Evolutionary conservation across 1,140 invertebrate species (phyloP).

Genomic region (Eurosta solidaginis): DNA sequence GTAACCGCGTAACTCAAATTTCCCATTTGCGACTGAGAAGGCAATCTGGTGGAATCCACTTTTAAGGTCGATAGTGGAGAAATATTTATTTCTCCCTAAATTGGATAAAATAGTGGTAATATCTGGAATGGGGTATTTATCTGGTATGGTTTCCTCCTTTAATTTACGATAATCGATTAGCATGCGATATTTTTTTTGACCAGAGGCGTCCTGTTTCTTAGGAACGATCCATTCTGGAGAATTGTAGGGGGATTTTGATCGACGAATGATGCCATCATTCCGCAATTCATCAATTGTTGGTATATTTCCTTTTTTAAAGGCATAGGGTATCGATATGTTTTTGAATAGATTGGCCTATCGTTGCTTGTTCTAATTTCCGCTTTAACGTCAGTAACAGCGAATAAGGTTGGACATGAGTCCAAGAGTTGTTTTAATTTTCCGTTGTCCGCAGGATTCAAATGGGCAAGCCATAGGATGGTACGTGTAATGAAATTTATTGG

Average conservation of each 20-base stretch:
- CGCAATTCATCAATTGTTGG: slow-evolving; percentile 46
- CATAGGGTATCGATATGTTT: no score
- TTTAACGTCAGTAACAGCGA: slow-evolving; percentile 13
- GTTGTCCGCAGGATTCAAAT: no score
- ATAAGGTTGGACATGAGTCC: background rate
- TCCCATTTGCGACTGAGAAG: background rate
- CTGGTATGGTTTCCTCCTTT: background rate
- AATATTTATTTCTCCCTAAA: background rate
- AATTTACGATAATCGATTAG: background rate
- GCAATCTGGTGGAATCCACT: background rate
- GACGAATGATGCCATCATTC: no score
- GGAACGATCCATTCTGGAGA: no score
- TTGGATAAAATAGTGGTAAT: slow-evolving; percentile 35
- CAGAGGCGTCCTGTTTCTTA: background rate
- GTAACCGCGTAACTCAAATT: no score
- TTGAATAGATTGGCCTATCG: no score
- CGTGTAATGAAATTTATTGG: no score
- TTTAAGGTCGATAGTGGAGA: background rate
- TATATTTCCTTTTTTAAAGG: no score
- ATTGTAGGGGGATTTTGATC: no score
- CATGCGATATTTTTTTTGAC: background rate
- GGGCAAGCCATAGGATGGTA: no score
- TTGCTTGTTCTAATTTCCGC: no score
- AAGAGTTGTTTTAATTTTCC: background rate
- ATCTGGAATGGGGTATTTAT: background rate